Conservation (phyloP, 2,888 invertebrate genomes). For the Druceiella hillmani region DNA sequence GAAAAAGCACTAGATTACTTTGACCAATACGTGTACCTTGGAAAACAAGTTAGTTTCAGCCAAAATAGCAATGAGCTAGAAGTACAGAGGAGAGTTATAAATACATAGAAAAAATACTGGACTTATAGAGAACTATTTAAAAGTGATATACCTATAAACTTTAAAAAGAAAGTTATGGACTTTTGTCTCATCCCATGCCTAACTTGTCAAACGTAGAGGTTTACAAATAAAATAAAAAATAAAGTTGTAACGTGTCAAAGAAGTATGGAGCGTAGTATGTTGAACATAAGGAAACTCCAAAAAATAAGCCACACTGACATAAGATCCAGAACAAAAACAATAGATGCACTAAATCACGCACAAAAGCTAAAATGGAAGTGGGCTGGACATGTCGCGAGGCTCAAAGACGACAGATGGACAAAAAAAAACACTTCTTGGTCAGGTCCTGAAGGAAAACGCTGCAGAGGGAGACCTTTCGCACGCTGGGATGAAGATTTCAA, state of each 20-base stretch:
- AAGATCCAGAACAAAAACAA: no score
- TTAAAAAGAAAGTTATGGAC: slow-evolving; percentile 1
- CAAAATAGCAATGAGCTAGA: slow-evolving; percentile 6
- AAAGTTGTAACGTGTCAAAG: slow-evolving; percentile 3
- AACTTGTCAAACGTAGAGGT: slow-evolving; percentile 7
- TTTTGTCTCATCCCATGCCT: slow-evolving; percentile 7
- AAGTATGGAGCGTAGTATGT: slow-evolving; percentile 2
- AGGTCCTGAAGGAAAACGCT: no score
- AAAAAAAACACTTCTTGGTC: no score
- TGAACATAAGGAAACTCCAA: slow-evolving; percentile 2
- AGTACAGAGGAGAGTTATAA: no score
- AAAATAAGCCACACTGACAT: slow-evolving; percentile 4
- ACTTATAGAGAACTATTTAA: slow-evolving; percentile 1
- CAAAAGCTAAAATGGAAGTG: no score
- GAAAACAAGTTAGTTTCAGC: slow-evolving; percentile 19
- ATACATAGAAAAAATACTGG: no score
- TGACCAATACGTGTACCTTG: slow-evolving; percentile 15
- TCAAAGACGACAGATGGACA: no score
- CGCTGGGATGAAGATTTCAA: no score
- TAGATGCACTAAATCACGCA: no score
- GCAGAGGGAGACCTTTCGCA: no score
- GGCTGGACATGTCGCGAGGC: no score
- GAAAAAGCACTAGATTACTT: slow-evolving; percentile 8
- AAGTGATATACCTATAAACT: slow-evolving; percentile 1
- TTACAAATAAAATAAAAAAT: no score